These are phyloP conservation scores for Tenebrosternarchus preto DNA, from an alignment of 2,113 vertebrate species.

Conservation along the genomic window DNA sequence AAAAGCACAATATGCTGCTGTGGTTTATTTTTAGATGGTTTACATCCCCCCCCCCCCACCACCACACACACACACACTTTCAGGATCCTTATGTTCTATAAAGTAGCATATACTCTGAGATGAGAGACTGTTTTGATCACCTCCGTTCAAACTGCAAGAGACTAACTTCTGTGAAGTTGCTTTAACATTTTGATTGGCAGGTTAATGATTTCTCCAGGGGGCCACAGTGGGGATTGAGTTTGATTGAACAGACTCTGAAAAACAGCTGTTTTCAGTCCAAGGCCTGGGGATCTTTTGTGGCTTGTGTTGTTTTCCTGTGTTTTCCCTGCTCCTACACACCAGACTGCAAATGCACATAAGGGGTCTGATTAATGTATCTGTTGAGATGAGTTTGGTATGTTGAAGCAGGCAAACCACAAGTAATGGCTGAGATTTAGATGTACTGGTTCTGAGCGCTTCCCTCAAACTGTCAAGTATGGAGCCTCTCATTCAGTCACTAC, in stretches of 20 bases:
- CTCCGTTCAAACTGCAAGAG: constrained; percentile 19
- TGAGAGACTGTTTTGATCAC: constrained; percentile 19
- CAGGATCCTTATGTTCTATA: neutral
- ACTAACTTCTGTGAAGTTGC: constrained; percentile 50
- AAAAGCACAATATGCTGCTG: constrained; percentile 29
- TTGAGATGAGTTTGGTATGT: neutral
- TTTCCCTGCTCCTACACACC: neutral
- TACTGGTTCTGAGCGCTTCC: neutral
- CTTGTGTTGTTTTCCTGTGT: neutral
- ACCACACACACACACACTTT: neutral
- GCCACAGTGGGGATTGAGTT: constrained; percentile 22
- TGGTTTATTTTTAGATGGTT: neutral
- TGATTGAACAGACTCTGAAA: neutral
- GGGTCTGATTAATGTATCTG: neutral
- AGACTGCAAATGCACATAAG: neutral
- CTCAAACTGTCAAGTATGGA: neutral
- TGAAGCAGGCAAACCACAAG: neutral
- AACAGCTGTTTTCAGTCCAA: neutral
- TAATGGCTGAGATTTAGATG: neutral
- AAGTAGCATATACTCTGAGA: constrained; percentile 11
- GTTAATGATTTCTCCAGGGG: constrained; percentile 51
- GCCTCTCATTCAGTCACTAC: neutral
- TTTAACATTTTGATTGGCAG: constrained; percentile 29
- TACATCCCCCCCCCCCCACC: neutral
- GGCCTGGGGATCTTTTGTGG: neutral